Base-by-base conservation (phyloP, 1,140 invertebrate genomes). In the Halictus rubicundus region DNA sequence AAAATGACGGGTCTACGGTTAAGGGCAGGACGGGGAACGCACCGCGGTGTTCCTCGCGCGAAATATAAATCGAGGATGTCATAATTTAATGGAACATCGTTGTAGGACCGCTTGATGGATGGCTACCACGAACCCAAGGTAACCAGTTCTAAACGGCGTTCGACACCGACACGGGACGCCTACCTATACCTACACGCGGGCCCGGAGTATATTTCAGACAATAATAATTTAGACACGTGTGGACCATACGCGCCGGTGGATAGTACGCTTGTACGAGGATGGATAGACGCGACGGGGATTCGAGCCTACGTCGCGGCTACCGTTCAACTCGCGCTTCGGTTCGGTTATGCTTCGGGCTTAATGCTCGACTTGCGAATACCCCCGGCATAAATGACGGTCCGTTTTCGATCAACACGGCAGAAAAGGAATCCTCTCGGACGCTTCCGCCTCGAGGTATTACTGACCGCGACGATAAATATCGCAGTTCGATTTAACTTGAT, bases 201-300 rank as follows among this genome's bases (percentile, higher is more conserved):
- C 69, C 39, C 42, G 42, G 37, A 37, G 59, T 37, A 66, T 89
- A 87, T 88, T 88, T 90, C 85, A 90, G 88, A 91, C 90, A 91
- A 91, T 90, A 90, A 91, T 90, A 90, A 91, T 90, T 89, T 87
- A 88, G 84, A 89, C 90, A 91, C 85, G 89, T 91, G 90, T 88
- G 89, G 86, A 66, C 90, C 90, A 91, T 91, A 91, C 90, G 90
- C 82, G 83, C 46, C 82, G 60, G 64, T 27, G 74, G 83, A 59
- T 68, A 57, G 54, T 54, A 16, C 71, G 77, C 10, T 42, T 46
- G 66, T 80, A 75, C 74, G 52, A 81, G 87, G 88, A 89, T 89
- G 82, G 84, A 85, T 85, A 86, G 80, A 75, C 80, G 64, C 72
- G 57, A 72, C 79, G 71, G 78, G 72, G 73, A 85, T 81, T 84